A percentile compares a stretch with the other conserved stretches of the same genome.
These are phyloP conservation scores for Neolamprologus hecqui DNA, from an alignment of 2,113 vertebrate species.

Conservation along the genomic window DNA sequence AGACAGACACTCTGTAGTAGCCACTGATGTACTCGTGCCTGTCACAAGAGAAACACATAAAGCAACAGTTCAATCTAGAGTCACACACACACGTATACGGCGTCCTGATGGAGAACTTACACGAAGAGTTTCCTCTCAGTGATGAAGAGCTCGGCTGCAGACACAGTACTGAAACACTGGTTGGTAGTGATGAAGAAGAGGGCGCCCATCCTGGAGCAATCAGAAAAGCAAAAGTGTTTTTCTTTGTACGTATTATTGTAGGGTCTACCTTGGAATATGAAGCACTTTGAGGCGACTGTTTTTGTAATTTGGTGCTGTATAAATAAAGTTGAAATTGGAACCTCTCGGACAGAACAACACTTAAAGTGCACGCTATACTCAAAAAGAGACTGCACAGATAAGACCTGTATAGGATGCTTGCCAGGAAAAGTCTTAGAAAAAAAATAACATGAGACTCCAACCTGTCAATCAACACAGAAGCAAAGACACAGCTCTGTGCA, in stretches of 20 bases:
- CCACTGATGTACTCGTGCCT: slow-evolving; percentile 96
- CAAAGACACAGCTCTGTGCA: background rate
- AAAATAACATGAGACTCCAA: background rate
- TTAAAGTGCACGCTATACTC: background rate
- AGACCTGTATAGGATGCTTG: background rate
- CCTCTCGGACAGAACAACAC: background rate
- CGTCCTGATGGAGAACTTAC: slow-evolving; percentile 65
- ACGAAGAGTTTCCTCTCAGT: slow-evolving; percentile 85
- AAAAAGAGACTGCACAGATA: background rate
- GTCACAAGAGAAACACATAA: slow-evolving; percentile 17
- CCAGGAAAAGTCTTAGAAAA: background rate
- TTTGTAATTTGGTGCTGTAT: background rate
- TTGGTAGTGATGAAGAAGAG: slow-evolving; percentile 90
- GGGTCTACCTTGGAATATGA: background rate
- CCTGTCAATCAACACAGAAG: background rate
- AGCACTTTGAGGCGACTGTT: background rate
- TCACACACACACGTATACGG: background rate
- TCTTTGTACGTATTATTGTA: background rate
- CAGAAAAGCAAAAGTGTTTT: background rate
- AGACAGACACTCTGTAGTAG: slow-evolving; percentile 87
- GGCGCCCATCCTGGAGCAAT: slow-evolving; percentile 76
- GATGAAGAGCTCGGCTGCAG: slow-evolving; percentile 87
- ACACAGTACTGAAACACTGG: slow-evolving; percentile 87
- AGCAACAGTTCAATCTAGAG: background rate
- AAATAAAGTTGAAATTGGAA: background rate